phyloP scores from a whole-genome alignment of 2,888 invertebrate genomes.

The Caenorhabditis sp. region DNA sequence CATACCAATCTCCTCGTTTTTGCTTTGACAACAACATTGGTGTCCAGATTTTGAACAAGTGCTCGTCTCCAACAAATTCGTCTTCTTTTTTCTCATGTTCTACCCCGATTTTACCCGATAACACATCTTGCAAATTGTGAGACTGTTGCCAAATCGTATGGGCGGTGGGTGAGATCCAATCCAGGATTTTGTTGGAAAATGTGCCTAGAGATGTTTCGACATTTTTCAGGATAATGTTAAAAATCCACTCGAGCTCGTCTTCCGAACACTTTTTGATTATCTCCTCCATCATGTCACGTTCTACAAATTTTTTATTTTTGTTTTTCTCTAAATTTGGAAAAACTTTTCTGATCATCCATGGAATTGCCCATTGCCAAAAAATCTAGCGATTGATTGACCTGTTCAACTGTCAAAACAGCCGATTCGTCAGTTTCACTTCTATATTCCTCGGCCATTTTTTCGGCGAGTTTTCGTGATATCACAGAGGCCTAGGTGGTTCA shows the following conservation, averaged over 20 bases:
- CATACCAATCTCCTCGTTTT: conserved; percentile 39
- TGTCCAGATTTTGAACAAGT: conserved; percentile 39
- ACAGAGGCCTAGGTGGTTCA: not conserved
- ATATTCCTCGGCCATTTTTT: conserved; percentile 37
- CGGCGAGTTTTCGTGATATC: conserved; percentile 25
- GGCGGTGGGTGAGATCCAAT: conserved; percentile 28
- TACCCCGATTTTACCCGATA: conserved; percentile 10
- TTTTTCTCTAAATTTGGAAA: no score
- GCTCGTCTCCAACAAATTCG: conserved; percentile 24
- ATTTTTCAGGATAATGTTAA: conserved; percentile 48
- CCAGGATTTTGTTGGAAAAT: conserved; percentile 25
- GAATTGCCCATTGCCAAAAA: conserved; percentile 16
- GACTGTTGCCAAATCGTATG: conserved; percentile 26
- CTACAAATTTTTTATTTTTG: no score
- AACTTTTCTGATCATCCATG: conserved; percentile 23
- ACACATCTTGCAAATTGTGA: conserved; percentile 27
- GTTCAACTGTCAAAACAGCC: conserved; percentile 15
- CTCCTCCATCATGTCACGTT: conserved; percentile 22
- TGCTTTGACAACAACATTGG: conserved; percentile 39
- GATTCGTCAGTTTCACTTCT: conserved; percentile 22
- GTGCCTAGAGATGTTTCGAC: conserved; percentile 40
- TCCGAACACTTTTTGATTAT: conserved; percentile 39
- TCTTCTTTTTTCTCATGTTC: not conserved
- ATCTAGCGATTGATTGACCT: conserved; percentile 36
- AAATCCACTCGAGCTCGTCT: conserved; percentile 51